These are phyloP conservation scores for Sacculina carcini DNA, from an alignment of 2,888 invertebrate genomes.

Conservation along the genomic window DNA sequence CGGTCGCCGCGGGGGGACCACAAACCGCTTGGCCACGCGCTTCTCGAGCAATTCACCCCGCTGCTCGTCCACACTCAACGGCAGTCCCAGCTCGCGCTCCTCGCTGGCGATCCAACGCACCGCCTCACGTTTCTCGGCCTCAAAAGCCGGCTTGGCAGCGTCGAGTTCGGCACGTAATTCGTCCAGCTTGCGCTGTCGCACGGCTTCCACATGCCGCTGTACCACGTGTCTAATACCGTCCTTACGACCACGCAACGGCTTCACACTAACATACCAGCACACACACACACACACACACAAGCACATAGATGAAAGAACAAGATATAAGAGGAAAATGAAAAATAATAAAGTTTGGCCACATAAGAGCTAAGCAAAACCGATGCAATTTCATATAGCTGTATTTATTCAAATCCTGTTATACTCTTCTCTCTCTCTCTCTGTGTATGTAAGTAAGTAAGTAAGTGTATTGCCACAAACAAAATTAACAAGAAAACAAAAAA, in stretches of 20 bases:
- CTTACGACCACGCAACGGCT: slow-evolving; percentile 36
- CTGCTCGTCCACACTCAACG: slow-evolving; percentile 6
- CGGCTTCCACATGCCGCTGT: slow-evolving; percentile 37
- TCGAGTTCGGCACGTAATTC: slow-evolving; percentile 37
- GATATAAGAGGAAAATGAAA: slow-evolving; percentile 5
- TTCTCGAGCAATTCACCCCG: slow-evolving; percentile 1
- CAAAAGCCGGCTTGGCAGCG: slow-evolving; percentile 41
- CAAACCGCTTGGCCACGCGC: not conserved
- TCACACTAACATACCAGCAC: slow-evolving; percentile 20
- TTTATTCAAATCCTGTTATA: no score
- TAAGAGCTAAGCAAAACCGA: not conserved
- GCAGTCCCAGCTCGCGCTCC: slow-evolving; percentile 27
- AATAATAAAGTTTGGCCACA: not conserved
- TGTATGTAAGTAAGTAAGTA: no score
- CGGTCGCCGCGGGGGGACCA: not conserved
- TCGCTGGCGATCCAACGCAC: slow-evolving; percentile 45
- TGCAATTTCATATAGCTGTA: no score
- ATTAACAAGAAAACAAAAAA: no score
- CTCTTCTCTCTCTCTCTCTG: no score
- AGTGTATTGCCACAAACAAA: no score
- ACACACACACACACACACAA: not conserved
- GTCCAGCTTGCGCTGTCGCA: slow-evolving; percentile 33
- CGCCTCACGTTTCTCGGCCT: slow-evolving; percentile 40
- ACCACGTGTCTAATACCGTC: slow-evolving; percentile 44
- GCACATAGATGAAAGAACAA: slow-evolving; percentile 7